phyloP scores from a whole-genome alignment of 2,888 invertebrate species.

The Acheta domesticus region DNA sequence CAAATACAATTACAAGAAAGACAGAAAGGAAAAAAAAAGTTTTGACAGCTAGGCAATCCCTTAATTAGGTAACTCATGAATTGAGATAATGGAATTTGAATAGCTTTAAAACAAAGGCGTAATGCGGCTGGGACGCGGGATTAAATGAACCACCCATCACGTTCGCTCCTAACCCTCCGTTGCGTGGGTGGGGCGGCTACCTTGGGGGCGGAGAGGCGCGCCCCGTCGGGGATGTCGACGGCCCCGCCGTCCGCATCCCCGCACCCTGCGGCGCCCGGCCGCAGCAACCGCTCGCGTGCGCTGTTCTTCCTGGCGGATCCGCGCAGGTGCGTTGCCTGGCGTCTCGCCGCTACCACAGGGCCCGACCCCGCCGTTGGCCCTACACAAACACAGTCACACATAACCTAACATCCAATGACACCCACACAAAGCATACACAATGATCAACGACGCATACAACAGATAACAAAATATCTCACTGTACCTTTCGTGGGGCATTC shows the following conservation, averaged over 20 bases:
- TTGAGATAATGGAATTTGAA: no score
- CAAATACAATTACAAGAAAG: no score
- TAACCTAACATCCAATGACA: neutral
- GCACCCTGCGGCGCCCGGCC: neutral
- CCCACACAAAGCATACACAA: no score
- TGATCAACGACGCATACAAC: neutral
- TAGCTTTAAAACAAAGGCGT: no score
- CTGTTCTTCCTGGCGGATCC: conserved; percentile 32
- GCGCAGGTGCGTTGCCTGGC: conserved; percentile 24
- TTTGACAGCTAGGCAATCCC: no score
- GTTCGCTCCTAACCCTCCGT: no score
- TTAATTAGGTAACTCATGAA: no score
- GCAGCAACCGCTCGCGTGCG: conserved; percentile 31
- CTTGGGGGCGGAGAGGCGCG: conserved; percentile 32
- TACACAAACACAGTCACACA: neutral
- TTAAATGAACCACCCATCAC: no score
- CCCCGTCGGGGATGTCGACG: conserved; percentile 34
- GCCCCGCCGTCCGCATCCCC: conserved; percentile 23
- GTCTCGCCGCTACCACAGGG: conserved; percentile 23
- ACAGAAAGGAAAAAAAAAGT: neutral
- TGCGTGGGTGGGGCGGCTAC: neutral
- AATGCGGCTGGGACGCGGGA: no score
- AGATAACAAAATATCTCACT: neutral
- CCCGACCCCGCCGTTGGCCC: neutral
- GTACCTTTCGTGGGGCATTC: conserved; percentile 25